Base-by-base conservation (phyloP, 1,140 invertebrate genomes). In the Cydia pomonella region DNA sequence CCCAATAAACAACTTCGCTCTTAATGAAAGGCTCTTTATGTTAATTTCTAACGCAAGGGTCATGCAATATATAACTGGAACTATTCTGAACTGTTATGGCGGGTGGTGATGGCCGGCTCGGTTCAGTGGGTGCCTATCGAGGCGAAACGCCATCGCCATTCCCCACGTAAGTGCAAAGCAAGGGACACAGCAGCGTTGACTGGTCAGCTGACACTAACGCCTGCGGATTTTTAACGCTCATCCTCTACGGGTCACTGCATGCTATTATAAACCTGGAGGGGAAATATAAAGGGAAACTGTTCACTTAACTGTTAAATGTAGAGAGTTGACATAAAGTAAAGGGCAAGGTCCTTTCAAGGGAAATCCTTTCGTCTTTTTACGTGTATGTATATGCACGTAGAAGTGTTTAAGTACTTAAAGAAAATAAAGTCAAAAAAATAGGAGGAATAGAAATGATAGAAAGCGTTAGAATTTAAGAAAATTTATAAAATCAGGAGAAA, bases 161-260 rank as follows among this genome's bases (percentile, higher is more conserved):
- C 81, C 80, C 79, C 78, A 81, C 83, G 80, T 87, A 87, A 85
- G 83, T 83, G 87, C 82, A 86, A 81, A 80, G 79, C 79, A 83
- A 86, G 87, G 82, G 80, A 80, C 80, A n/a, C 33, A 69, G 16
- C 64, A 38, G 64, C 27, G n/a, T 33, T 33, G 27, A 69, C 64
- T 69, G 27, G 27, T 66, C 27, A 29, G 33, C 63, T 66, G 12
- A 59, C 16, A 12, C 21, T 59, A 59, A 59, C 53, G 53, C 53
- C 53, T 59, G 53, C 21, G 9, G 21, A 59, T 59, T 59, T 59
- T 59, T 59, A 59, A 59, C 53, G 53, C 53, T 59, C 21, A 59
- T 23, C 53, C n/a, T 9, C 7, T 59, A 59, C 53, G 53, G 53
- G 53, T 59, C 53, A 59, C 53, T 23, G 53, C 53, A 23, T 12